A percentile compares a stretch with the other conserved stretches of the same genome.
Evolutionary conservation across 1,140 invertebrate species (phyloP).

Genomic region (Drosophila tristis): DNA sequence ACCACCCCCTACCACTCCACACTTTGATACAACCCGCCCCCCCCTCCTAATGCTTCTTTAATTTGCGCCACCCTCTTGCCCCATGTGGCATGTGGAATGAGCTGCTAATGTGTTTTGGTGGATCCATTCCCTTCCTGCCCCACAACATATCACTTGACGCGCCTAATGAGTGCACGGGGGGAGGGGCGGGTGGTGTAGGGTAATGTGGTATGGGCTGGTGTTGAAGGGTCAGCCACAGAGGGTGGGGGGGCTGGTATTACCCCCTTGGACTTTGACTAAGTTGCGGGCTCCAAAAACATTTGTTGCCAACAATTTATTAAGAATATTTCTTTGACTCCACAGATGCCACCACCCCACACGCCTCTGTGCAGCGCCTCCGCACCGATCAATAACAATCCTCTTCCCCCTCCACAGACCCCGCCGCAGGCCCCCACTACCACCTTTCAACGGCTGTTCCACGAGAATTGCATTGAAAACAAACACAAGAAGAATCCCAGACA

Average conservation of each 20-base stretch:
- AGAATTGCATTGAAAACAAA: slow-evolving; percentile 79
- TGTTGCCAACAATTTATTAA: slow-evolving; percentile 65
- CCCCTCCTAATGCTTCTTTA: slow-evolving; percentile 72
- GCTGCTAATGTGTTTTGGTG: slow-evolving; percentile 75
- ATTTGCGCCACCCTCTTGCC: slow-evolving; percentile 59
- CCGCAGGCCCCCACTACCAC: background rate
- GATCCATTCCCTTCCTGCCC: slow-evolving; percentile 1
- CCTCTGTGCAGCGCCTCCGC: no score
- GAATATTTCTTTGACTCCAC: slow-evolving; percentile 38
- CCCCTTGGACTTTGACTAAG: slow-evolving; percentile 66
- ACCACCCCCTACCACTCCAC: background rate
- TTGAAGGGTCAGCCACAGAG: slow-evolving; percentile 18
- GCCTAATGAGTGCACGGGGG: slow-evolving; percentile 67
- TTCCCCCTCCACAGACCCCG: background rate
- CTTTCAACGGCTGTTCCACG: slow-evolving; percentile 57
- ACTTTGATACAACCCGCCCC: background rate
- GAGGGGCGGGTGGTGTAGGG: background rate
- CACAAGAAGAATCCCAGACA: slow-evolving; percentile 19
- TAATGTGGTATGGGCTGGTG: slow-evolving; percentile 5
- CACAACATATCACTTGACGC: slow-evolving; percentile 79
- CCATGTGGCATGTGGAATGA: slow-evolving; percentile 67
- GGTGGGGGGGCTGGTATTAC: slow-evolving; percentile 20
- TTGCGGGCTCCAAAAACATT: slow-evolving; percentile 44
- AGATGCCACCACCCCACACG: no score
- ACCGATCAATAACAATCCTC: no score